Conservation (phyloP, 2,888 invertebrate species). For the Drosophila greeni region DNA sequence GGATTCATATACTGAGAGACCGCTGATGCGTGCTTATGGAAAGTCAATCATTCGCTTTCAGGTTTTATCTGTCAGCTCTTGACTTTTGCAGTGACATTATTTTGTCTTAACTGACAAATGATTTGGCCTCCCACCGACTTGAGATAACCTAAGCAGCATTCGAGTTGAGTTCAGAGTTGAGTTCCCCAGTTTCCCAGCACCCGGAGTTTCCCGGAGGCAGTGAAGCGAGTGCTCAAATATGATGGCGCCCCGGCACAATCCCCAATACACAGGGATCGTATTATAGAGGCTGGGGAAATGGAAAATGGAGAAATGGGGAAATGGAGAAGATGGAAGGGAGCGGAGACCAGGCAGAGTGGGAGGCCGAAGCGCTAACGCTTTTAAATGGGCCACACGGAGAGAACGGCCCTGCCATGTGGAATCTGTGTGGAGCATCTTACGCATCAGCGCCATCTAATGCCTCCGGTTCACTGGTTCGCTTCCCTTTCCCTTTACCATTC, state of each 20-base stretch:
- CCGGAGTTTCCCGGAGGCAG: constrained; percentile 37
- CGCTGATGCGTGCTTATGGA: constrained; percentile 66
- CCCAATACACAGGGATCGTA: constrained; percentile 32
- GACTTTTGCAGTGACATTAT: constrained; percentile 54
- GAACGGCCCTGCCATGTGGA: constrained; percentile 43
- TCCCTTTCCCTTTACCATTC: background rate
- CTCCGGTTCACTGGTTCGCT: constrained; percentile 32
- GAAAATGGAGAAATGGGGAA: constrained; percentile 1
- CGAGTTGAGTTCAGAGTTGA: constrained; percentile 9
- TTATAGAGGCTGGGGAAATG: constrained; percentile 29
- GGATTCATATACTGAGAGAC: constrained; percentile 14
- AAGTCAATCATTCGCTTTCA: constrained; percentile 68
- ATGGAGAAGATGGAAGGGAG: background rate
- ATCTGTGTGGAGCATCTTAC: constrained; percentile 44
- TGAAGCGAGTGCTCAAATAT: constrained; percentile 65
- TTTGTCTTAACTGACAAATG: constrained; percentile 73
- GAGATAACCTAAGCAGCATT: constrained; percentile 52
- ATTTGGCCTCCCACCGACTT: constrained; percentile 39
- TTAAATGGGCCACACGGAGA: constrained; percentile 53
- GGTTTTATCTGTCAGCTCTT: constrained; percentile 61
- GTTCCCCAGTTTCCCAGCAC: background rate
- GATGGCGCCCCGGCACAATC: constrained; percentile 42
- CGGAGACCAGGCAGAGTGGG: background rate
- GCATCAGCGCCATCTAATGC: constrained; percentile 49
- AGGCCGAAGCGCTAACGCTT: constrained; percentile 57